Evolutionary conservation across 2,888 invertebrate species (phyloP).

Genomic region (Dinocampus coccinellae): DNA sequence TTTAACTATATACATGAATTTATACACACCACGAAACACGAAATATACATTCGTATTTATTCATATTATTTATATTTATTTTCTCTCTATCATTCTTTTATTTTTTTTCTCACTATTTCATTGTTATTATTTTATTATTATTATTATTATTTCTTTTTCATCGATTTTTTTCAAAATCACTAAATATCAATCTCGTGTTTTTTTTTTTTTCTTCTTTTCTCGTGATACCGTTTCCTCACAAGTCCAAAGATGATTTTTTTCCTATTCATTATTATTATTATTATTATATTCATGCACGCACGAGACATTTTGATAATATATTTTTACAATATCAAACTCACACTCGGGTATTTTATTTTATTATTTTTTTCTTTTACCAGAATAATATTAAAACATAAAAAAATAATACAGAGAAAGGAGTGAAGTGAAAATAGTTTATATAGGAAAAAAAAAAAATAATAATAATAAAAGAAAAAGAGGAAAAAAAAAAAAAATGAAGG

Average conservation of each 20-base stretch:
- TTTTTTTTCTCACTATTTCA: neutral
- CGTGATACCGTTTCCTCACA: neutral
- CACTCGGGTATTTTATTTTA: neutral
- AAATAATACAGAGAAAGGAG: too few species aligned
- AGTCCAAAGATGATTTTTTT: neutral
- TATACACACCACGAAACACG: neutral
- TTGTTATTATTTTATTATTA: too few species aligned
- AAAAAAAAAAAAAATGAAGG: neutral
- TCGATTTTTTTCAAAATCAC: too few species aligned
- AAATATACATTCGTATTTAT: neutral
- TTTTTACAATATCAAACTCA: neutral
- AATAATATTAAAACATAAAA: neutral
- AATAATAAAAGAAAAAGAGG: neutral
- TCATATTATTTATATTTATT: neutral
- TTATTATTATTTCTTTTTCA: too few species aligned
- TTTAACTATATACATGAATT: neutral
- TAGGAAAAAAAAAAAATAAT: too few species aligned
- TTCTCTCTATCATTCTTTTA: neutral
- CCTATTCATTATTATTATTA: too few species aligned
- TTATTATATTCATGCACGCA: too few species aligned
- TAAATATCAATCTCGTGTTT: neutral
- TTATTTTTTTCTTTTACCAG: neutral
- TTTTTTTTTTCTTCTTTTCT: neutral
- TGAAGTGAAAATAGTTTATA: too few species aligned
- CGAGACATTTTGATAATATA: neutral